phyloP scores from a whole-genome alignment of 2,888 invertebrate species.

The Euplagia quadripunctaria region DNA sequence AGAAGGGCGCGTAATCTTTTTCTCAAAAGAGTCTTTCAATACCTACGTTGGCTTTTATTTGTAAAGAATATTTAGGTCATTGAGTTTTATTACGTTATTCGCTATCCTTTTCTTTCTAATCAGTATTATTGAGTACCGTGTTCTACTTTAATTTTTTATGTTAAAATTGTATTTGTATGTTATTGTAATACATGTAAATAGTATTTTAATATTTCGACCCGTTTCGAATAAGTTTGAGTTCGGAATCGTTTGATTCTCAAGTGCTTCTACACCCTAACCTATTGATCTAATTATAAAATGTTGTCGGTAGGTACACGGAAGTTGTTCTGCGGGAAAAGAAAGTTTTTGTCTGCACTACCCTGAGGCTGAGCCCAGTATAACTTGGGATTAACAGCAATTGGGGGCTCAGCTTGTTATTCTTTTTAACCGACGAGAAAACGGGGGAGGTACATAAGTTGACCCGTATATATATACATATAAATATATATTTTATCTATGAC shows the following conservation, averaged over 20 bases:
- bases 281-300: neutral
- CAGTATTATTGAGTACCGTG: neutral
- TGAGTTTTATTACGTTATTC: constrained; percentile 11
- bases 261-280: neutral
- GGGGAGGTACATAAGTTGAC: too few relatives aligned
- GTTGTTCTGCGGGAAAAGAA: neutral
- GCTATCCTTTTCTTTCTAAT: constrained; percentile 12
- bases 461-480: too few relatives aligned
- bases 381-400: neutral
- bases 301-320: neutral
- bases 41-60: constrained; percentile 13
- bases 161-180: too few relatives aligned
- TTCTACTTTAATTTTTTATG: neutral
- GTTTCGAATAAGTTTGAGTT: neutral
- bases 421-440: neutral
- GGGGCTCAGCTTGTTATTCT: neutral
- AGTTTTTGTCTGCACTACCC: neutral
- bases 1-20: neutral
- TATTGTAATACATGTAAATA: neutral
- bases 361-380: neutral
- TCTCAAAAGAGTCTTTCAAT: constrained; percentile 11
- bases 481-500: too few relatives aligned
- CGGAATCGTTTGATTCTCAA: neutral
- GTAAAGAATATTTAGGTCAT: constrained; percentile 12
- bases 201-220: too few relatives aligned